Percentiles rank a stretch among this genome's conserved stretches.
phyloP scores from a whole-genome alignment of 2,888 invertebrate species.

The Andrena camellia region DNA sequence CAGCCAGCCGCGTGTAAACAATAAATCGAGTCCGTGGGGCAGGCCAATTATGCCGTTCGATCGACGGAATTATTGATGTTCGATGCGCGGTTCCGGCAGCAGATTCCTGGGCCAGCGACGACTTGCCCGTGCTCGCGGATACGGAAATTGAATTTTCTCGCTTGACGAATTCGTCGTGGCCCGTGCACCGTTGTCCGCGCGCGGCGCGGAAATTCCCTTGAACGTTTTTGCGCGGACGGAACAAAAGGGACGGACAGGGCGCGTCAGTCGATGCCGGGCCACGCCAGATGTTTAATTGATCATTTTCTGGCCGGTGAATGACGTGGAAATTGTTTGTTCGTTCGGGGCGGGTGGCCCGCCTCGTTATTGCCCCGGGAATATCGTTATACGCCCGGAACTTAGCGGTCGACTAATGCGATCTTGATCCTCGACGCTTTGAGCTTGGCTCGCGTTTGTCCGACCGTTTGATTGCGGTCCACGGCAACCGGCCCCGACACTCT shows the following conservation, averaged over 20 bases:
- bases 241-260: slow-evolving; percentile 28
- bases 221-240: slow-evolving; percentile 36
- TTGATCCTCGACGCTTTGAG: slow-evolving; percentile 60
- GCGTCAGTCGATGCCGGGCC: slow-evolving; percentile 21
- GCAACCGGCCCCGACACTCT: slow-evolving; percentile 27
- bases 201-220: slow-evolving; percentile 50
- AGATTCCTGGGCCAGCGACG: slow-evolving; percentile 30
- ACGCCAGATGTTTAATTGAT: slow-evolving; percentile 60
- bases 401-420: slow-evolving; percentile 57
- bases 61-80: slow-evolving; percentile 61
- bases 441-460: slow-evolving; percentile 38
- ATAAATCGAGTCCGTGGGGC: slow-evolving; percentile 52
- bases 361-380: slow-evolving; percentile 59
- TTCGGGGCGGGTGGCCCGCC: background rate
- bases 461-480: slow-evolving; percentile 40
- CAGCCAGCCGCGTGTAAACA: slow-evolving; percentile 46
- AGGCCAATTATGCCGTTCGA: slow-evolving; percentile 57
- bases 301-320: slow-evolving; percentile 61
- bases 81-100: slow-evolving; percentile 47
- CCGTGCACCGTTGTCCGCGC: slow-evolving; percentile 6
- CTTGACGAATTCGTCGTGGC: slow-evolving; percentile 60
- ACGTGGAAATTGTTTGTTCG: slow-evolving; percentile 61
- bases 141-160: slow-evolving; percentile 69
- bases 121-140: slow-evolving; percentile 37
- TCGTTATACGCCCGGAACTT: slow-evolving; percentile 53